phyloP scores from a whole-genome alignment of 2,113 vertebrate species.

The Oreamnos americanus region DNA sequence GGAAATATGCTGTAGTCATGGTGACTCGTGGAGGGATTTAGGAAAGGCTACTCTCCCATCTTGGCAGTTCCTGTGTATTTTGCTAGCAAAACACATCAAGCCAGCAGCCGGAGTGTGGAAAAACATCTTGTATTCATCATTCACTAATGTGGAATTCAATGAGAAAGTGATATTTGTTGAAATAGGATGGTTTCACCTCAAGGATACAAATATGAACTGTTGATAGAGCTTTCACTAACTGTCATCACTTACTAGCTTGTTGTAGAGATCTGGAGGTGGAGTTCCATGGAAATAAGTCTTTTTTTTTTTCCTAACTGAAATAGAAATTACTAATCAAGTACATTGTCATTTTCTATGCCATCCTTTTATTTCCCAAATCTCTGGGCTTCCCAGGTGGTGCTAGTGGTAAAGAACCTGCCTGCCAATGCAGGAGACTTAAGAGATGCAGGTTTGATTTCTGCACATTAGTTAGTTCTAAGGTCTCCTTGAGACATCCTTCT shows the following conservation, averaged over 20 bases:
- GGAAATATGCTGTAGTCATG: not conserved
- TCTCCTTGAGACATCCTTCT: not conserved
- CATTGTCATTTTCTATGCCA: not conserved
- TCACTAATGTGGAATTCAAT: not conserved
- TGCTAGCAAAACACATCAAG: not conserved
- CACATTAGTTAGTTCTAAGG: not conserved
- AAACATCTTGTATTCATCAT: slow-evolving; percentile 19
- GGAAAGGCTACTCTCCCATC: not conserved
- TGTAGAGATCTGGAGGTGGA: not conserved
- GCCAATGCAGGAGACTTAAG: not conserved
- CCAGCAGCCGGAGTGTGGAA: not conserved
- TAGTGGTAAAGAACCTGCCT: not conserved
- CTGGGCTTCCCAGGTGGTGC: not conserved
- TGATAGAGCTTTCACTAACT: not conserved
- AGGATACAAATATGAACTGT: not conserved
- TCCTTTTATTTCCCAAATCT: not conserved
- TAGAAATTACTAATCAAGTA: not conserved
- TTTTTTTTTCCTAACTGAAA: not conserved
- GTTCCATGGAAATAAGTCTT: not conserved
- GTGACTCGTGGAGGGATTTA: not conserved
- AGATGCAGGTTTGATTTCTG: not conserved
- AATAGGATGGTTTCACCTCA: not conserved
- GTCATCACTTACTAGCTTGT: not conserved
- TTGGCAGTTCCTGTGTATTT: slow-evolving; percentile 8
- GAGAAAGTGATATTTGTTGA: not conserved